These are phyloP conservation scores for Xiphorhynchus elegans DNA, from an alignment of 2,113 vertebrate genomes.

Conservation along the genomic window DNA sequence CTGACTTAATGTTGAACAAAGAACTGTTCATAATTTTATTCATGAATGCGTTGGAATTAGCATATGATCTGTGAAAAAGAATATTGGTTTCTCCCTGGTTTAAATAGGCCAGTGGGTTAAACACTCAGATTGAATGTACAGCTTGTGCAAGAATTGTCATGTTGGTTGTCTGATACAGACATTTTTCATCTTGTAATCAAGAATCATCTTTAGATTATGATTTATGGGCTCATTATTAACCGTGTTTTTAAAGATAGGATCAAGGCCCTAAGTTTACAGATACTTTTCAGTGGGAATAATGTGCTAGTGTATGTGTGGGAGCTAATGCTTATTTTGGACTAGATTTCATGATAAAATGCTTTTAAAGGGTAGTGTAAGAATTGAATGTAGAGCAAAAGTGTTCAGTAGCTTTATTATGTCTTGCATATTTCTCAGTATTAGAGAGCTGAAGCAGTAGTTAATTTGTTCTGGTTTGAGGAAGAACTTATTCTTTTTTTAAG, in stretches of 20 bases:
- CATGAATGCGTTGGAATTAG: not conserved
- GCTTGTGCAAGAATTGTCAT: not conserved
- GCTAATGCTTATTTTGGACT: not conserved
- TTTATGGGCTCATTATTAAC: not conserved
- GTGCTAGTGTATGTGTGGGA: not conserved
- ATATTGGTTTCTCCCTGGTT: not conserved
- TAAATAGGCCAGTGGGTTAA: not conserved
- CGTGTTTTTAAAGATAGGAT: slow-evolving; percentile 21
- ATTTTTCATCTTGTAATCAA: slow-evolving; percentile 1
- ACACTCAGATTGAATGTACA: not conserved
- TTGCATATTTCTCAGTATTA: not conserved
- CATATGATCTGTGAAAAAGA: not conserved
- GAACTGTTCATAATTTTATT: not conserved
- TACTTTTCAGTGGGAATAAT: not conserved
- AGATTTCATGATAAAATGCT: not conserved
- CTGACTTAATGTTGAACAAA: not conserved
- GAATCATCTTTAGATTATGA: not conserved
- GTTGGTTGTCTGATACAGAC: not conserved
- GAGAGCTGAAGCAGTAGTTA: not conserved
- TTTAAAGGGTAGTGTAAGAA: not conserved
- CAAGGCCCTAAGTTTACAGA: not conserved
- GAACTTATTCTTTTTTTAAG: not conserved
- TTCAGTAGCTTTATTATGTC: not conserved
- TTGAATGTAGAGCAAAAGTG: not conserved
- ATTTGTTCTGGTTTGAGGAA: not conserved